A percentile compares a stretch with the other conserved stretches of the same genome.
Conservation (phyloP, 2,888 invertebrate genomes). For the Oscheius myriophilus region DNA sequence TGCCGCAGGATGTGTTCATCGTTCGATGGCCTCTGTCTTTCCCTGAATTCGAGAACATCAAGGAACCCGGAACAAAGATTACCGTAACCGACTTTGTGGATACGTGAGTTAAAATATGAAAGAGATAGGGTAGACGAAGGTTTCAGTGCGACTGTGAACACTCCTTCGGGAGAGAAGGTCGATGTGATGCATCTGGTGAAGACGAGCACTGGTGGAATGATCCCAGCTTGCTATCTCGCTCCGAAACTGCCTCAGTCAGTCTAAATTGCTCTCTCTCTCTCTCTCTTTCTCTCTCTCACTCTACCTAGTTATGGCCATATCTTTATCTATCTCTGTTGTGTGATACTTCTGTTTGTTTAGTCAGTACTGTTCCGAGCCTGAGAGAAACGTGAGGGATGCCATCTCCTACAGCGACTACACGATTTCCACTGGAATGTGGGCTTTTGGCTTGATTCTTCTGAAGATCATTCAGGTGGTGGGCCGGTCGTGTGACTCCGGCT, state of each 20-base stretch:
- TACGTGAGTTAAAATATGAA: background rate
- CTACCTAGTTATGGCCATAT: no score
- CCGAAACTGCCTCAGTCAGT: background rate
- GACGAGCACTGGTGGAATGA: slow-evolving; percentile 7
- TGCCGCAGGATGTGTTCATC: background rate
- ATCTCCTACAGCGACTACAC: slow-evolving; percentile 10
- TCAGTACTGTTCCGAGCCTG: background rate
- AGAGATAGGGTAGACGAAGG: background rate
- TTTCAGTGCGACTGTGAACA: background rate
- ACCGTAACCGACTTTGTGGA: slow-evolving; percentile 1
- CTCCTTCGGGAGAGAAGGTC: slow-evolving; percentile 5
- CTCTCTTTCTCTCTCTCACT: no score
- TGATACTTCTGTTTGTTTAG: no score
- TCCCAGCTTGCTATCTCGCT: slow-evolving; percentile 13
- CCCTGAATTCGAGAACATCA: background rate
- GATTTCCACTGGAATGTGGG: slow-evolving; percentile 10
- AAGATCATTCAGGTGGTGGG: slow-evolving; percentile 20
- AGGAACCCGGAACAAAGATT: slow-evolving; percentile 2
- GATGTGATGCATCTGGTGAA: slow-evolving; percentile 6
- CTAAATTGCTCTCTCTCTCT: no score
- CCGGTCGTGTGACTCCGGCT: slow-evolving; percentile 5
- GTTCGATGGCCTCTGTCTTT: background rate
- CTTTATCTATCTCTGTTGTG: no score
- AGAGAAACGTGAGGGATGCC: slow-evolving; percentile 5
- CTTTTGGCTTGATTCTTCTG: background rate